Evolutionary conservation across 2,113 vertebrate species (phyloP), one percentile per base, ranked within the genome.

Genomic region (Scomber scombrus): DNA sequence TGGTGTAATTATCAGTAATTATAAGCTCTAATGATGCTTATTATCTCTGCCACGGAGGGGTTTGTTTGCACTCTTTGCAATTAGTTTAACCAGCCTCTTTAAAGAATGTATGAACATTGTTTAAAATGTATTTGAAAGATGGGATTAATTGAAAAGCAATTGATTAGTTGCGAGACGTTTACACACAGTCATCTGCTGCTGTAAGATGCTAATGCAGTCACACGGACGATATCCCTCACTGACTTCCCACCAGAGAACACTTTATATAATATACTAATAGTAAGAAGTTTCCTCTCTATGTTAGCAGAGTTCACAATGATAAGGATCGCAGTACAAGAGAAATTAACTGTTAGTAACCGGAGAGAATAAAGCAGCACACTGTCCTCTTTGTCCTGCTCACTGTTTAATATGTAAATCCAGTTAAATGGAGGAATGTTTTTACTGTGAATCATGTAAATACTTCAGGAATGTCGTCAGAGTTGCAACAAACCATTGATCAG

Each of bases 1-100:
- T 34, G 11, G 51, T 64, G 43, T 50, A 70, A 70, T 81, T 64
- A 75, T 47, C 29, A 66, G 62, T 60, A 65, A 66, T 80, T 65
- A 66, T 75, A n/a, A 1, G 43, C 6, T 12, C 51, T 51, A 6
- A 5, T 70, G 51, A 58, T 58, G 65, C 43, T 62, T 13, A 62
- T 81, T 75, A 75, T 23, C 4, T 49, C 40, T 18, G 16, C 51
- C 16, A 34, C 19, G 21, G 14, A 73, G 54, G 12, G 6, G 63
- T 51, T 56, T 56, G 19, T 71, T 70, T 47, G 47, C 12, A 0
- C 13, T 3, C 11, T 14, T 29, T 60, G 46, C 47, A 71, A 66
- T 55, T 47, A 55, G 29, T 15, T 40, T 43, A 57, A 69, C 46
- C 16, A 31, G 45, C 5, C 29, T 7, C 9, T 40, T 40, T 40